phyloP scores from a whole-genome alignment of 53 echinoderm and acorn worm species.

The Paelopatides confundens region DNA sequence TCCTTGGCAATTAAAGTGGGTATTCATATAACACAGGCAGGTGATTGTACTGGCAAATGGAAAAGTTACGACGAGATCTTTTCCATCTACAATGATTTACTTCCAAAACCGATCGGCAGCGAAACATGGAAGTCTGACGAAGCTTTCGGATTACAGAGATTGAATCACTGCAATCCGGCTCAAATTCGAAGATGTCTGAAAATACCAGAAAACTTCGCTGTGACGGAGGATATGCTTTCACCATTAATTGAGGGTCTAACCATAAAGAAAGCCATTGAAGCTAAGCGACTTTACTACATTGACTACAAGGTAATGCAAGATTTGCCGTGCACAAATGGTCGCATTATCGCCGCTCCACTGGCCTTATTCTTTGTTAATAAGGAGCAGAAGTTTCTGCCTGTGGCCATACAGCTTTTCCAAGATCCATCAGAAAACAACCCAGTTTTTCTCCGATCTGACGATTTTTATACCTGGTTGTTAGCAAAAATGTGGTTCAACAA shows the following conservation, averaged over 20 bases:
- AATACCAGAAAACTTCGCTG: slow-evolving; percentile 69
- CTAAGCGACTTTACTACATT: slow-evolving; percentile 80
- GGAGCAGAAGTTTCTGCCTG: slow-evolving; percentile 68
- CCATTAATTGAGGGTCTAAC: slow-evolving; percentile 80
- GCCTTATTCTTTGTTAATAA: slow-evolving; percentile 85
- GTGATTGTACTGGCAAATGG: slow-evolving; percentile 11
- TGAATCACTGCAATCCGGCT: slow-evolving; percentile 29
- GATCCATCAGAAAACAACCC: slow-evolving; percentile 78
- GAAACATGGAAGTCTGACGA: slow-evolving; percentile 15
- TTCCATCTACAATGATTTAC: background rate
- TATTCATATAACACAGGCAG: background rate
- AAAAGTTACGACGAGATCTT: background rate
- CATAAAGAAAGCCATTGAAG: slow-evolving; percentile 74
- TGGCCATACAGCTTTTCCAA: slow-evolving; percentile 83
- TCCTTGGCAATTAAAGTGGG: background rate
- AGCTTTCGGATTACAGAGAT: slow-evolving; percentile 15
- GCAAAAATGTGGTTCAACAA: slow-evolving; percentile 92
- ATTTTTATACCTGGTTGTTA: slow-evolving; percentile 83
- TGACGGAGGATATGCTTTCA: slow-evolving; percentile 68
- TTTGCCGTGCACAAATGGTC: slow-evolving; percentile 54
- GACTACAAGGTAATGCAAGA: slow-evolving; percentile 74
- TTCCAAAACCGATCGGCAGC: slow-evolving; percentile 2
- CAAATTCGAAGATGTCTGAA: slow-evolving; percentile 9
- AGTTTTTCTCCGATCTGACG: slow-evolving; percentile 82
- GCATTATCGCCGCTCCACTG: slow-evolving; percentile 66